These are phyloP conservation scores for Sphinx pinastri DNA, from an alignment of 2,888 invertebrate species.

Conservation along the genomic window DNA sequence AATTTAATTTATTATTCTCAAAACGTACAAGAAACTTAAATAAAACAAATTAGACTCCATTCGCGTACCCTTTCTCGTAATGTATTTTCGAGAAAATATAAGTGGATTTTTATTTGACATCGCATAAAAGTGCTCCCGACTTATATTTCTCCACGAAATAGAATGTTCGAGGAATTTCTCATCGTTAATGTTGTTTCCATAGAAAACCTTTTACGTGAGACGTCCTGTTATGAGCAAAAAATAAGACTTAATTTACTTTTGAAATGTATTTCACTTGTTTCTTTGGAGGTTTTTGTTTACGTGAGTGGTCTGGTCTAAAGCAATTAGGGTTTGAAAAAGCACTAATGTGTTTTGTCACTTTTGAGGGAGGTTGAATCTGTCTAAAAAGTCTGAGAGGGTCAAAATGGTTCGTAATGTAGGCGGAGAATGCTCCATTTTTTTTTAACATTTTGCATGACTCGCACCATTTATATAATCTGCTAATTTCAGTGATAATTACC, in stretches of 20 bases:
- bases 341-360: no score
- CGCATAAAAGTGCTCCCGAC: slow-evolving; percentile 15
- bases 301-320: no score
- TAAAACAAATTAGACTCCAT: background rate
- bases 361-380: no score
- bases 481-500: no score
- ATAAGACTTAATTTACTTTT: background rate
- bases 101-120: slow-evolving; percentile 26
- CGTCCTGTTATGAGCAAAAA: background rate
- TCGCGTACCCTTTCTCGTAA: background rate
- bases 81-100: background rate
- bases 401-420: no score
- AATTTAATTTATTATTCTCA: slow-evolving; percentile 15
- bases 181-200: slow-evolving; percentile 17
- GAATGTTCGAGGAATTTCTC: slow-evolving; percentile 13
- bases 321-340: no score
- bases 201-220: slow-evolving; percentile 9
- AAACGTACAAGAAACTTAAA: background rate
- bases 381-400: no score
- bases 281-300: background rate
- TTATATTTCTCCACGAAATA: slow-evolving; percentile 14
- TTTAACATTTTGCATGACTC: no score
- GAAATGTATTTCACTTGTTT: background rate
- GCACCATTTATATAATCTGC: no score
- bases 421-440: no score